These are phyloP conservation scores for Trichacis sp. DNA, from an alignment of 2,888 invertebrate species.

Conservation along the genomic window DNA sequence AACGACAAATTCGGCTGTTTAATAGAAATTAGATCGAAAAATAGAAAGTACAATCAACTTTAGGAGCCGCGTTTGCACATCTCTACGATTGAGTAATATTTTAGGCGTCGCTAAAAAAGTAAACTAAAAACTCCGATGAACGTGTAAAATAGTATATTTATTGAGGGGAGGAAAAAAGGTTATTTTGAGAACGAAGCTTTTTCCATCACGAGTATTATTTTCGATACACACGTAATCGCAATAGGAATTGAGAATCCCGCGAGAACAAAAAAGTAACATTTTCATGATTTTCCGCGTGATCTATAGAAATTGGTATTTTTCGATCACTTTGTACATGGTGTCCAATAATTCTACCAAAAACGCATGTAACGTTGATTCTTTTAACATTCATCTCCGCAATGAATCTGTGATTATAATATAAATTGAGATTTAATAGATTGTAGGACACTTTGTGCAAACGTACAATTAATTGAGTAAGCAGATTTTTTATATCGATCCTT, in stretches of 20 bases:
- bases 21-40: slow-evolving; percentile 32
- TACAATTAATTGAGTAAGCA: slow-evolving; percentile 8
- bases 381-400: neutral
- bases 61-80: slow-evolving; percentile 40
- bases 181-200: slow-evolving; percentile 43
- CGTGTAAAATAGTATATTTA: slow-evolving; percentile 41
- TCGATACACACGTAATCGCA: slow-evolving; percentile 28
- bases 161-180: slow-evolving; percentile 22
- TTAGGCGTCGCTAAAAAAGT: slow-evolving; percentile 16
- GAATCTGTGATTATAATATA: slow-evolving; percentile 4
- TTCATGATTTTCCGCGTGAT: slow-evolving; percentile 31
- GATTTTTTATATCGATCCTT: slow-evolving; percentile 22
- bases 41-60: slow-evolving; percentile 43
- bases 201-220: slow-evolving; percentile 27
- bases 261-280: slow-evolving; percentile 5
- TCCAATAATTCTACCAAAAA: slow-evolving; percentile 11
- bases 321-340: slow-evolving; percentile 9
- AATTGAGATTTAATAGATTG: slow-evolving; percentile 5
- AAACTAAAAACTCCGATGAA: slow-evolving; percentile 24
- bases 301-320: slow-evolving; percentile 24
- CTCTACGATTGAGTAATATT: slow-evolving; percentile 32
- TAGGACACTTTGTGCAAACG: slow-evolving; percentile 19
- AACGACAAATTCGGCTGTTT: slow-evolving; percentile 23
- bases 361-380: neutral
- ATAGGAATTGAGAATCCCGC: slow-evolving; percentile 34